Base-by-base conservation (phyloP, 2,888 invertebrate genomes). In the Polyploca ridens region DNA sequence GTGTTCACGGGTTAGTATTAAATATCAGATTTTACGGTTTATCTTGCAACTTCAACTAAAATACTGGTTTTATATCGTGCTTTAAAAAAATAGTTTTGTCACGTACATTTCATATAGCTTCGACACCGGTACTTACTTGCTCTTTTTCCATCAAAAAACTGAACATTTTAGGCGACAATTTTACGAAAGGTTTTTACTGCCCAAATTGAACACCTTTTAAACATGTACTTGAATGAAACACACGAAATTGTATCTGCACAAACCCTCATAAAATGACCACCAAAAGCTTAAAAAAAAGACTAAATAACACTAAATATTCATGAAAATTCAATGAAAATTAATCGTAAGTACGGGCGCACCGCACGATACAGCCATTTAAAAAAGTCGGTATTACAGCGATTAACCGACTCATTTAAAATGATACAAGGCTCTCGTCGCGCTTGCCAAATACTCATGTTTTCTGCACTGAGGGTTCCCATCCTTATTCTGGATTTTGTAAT, bases 371-470 rank as follows among this genome's bases (percentile, higher is more conserved):
- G 64, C 67, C 68, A 63, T 74, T 79, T 76, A 71, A 85, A 88
- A 87, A 87, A 84, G 74, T 73, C 73, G 74, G 81, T 78, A 79
- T 79, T 82, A 78, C 72, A 65, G 77, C 82, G 88, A 90, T 91
- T 91, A 91, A 81, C 82, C 87, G 88, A 87, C 88, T 90, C 90
- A 89, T 91, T 91, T 90, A 89, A 90, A 89, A 89, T 90, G 91
- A 91, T 90, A 87, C 90, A 90, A 88, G 82, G 85, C 83, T 78
- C 84, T 87, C 84, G 78, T 70, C 81, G 82, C 80, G 83, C 82
- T 87, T 90, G 91, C 91, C 90, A 91, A 90, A 88, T 86, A 86
- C 86, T 85, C 85, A 70, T 83, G 86, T 82, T 84, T 82, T 77
- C 81, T 82, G 78, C 73, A 70, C 68, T 66, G 73, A 64, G 66